Conservation (phyloP, 2,113 vertebrate genomes). For the Phylloscopus whistleri region DNA sequence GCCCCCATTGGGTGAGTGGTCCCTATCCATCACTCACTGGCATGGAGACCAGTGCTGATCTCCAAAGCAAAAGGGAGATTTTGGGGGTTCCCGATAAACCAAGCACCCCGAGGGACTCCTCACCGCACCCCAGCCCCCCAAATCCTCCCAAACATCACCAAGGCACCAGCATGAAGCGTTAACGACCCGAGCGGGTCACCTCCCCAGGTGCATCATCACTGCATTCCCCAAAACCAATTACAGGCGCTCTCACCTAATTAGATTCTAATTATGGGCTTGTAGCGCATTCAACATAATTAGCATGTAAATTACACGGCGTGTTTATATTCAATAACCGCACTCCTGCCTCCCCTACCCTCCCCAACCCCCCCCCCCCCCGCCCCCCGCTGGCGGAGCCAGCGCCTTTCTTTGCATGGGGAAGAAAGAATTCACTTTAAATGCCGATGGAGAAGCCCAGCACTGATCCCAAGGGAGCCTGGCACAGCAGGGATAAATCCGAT, state of each 20-base stretch:
- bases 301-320: conserved; percentile 79
- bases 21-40: not conserved
- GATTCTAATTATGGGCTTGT: conserved; percentile 79
- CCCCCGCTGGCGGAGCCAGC: not conserved
- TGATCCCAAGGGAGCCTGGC: not conserved
- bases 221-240: conserved; percentile 73
- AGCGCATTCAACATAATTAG: conserved; percentile 80
- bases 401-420: conserved; percentile 33
- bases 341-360: not conserved
- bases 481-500: not conserved
- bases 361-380: not conserved
- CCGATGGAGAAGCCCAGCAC: conserved; percentile 59
- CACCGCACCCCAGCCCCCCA: no score
- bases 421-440: conserved; percentile 69
- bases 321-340: conserved; percentile 79
- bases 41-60: fast-evolving
- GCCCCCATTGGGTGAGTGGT: fast-evolving
- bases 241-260: conserved; percentile 79
- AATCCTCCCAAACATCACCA: not conserved
- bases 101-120: not conserved
- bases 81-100: not conserved
- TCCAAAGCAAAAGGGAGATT: not conserved
- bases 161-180: not conserved
- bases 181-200: not conserved
- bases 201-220: conserved; percentile 70